Evolutionary conservation across 92 coral and sea anemone genomes (phyloP), one percentile per base, ranked within the genome.

Genomic region (Epizoanthus ramosus): DNA sequence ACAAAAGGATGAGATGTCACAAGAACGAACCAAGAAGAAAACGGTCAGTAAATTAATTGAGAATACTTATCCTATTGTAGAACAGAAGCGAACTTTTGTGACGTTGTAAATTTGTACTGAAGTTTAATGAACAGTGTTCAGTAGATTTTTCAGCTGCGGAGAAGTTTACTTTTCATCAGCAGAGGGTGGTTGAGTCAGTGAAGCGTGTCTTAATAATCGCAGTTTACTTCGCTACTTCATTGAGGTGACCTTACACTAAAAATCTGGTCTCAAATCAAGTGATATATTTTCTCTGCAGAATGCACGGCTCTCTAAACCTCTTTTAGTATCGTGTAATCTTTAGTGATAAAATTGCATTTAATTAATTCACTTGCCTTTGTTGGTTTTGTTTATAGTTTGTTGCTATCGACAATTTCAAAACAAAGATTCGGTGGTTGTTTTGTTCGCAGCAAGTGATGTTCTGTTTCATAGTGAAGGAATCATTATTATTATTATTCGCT

Each of bases 21-120:
- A 14, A 22, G 43, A 50, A 77, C 82, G 63, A 77, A 77, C 15
- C 56, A 50, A 75, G 41, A 50, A 75, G 41, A 77, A 77, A 59
- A 61, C 71, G 82, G 82, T 77, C 58, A 77, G 82, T 75, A 56
- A 58, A 16, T 57, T 28, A 6, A 15, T 67, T 41, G 28, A 5
- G 7, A 28, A 5, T 67, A 6, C 17, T 64, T 50, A 12, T 35
- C 16, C 28, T 83, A 14, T 54, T 12, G 61, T 25, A 23, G 15
- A 39, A 16, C 18, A 24, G 47, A 53, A 74, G 37, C 66, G 1
- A 50, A 50, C 12, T 50, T 50, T 13, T 50, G 15, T 13, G 37
- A 72, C 13, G 21, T 43, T 72, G 21, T 72, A 2, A 50, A 50
- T 50, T 9, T 50, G 14, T 50, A 13, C 3, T 47, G 54, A 47